Base-by-base conservation (phyloP, 2,797 vertebrate species). In the Argentina silus region DNA sequence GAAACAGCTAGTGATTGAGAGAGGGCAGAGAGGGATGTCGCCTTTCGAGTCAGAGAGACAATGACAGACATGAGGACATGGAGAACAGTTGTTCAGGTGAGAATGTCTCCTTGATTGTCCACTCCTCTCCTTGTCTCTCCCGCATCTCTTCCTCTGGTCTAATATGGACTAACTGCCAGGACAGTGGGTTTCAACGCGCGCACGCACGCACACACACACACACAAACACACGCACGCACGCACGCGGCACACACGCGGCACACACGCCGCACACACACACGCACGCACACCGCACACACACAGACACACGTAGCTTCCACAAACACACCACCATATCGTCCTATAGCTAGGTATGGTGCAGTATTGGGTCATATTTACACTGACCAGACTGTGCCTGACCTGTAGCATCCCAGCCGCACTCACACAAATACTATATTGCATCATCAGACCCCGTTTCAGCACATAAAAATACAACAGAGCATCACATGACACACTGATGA, bases 21-120 rank as follows among this genome's bases (percentile, higher is more conserved):
- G 80, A 78, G 81, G 82, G 79, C 70, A 67, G 83, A 83, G 81
- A 88, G 81, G 80, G 82, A 55, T 77, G 61, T 17, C 21, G 76
- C 6, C 3, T 55, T 55, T 55, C 62, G 69, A 90, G 86, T 81
- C 77, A 82, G 74, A 87, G 85, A 88, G 81, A 80, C 73, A 72
- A 85, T 86, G 86, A 90, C 83, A 79, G 48, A 81, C 9, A 59
- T 23, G 61, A 80, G 87, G 87, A 36, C 27, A 36, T 36, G 27
- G 27, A 2, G 27, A 4, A 36, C 27, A 36, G 27, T n/a, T 86
- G 27, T 36, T 36, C 27, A 36, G 27, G 27, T 36, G 27, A 36
- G 27, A 36, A 36, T 4, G 27, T 82, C 83, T 84, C 74, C 78
- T 86, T 85, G 81, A 74, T 84, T 79, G 80, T 84, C 88, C 84